phyloP scores from a whole-genome alignment of 2,888 invertebrate genomes.

The Yponomeuta sedellus region DNA sequence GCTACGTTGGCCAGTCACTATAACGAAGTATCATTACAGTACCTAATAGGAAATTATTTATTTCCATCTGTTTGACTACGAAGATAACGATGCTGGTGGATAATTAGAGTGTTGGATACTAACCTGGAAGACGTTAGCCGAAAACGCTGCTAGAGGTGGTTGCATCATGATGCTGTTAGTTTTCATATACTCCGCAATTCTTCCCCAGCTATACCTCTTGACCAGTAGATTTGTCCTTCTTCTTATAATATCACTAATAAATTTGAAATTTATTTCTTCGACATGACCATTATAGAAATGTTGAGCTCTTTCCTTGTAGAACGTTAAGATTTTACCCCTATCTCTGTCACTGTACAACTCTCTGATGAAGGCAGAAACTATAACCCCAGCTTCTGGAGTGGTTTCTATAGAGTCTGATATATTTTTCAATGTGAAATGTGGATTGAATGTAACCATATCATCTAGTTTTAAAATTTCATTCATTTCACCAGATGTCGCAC shows the following conservation, averaged over 20 bases:
- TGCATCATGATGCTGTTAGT: conserved; percentile 82
- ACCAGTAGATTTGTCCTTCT: conserved; percentile 87
- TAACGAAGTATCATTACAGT: no score
- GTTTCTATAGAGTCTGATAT: conserved; percentile 87
- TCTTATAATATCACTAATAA: conserved; percentile 88
- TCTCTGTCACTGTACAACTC: conserved; percentile 89
- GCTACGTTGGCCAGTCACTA: no score
- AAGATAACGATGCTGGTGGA: no score
- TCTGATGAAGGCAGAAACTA: conserved; percentile 87
- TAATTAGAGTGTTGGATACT: conserved; percentile 22
- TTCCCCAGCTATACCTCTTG: conserved; percentile 86
- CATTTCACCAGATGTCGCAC: conserved; percentile 93
- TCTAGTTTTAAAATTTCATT: conserved; percentile 90
- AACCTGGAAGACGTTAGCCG: conserved; percentile 88
- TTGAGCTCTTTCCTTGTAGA: conserved; percentile 91
- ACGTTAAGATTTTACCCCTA: conserved; percentile 87
- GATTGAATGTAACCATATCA: conserved; percentile 93
- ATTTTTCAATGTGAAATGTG: conserved; percentile 90
- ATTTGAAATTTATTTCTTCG: conserved; percentile 88
- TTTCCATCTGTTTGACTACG: no score
- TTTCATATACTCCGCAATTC: conserved; percentile 85
- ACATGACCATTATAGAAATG: conserved; percentile 92
- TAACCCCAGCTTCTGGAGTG: conserved; percentile 81
- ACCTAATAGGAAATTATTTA: no score
- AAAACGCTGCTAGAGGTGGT: conserved; percentile 87